These are phyloP conservation scores for Diaperis boleti DNA, from an alignment of 2,888 invertebrate genomes.

Conservation along the genomic window DNA sequence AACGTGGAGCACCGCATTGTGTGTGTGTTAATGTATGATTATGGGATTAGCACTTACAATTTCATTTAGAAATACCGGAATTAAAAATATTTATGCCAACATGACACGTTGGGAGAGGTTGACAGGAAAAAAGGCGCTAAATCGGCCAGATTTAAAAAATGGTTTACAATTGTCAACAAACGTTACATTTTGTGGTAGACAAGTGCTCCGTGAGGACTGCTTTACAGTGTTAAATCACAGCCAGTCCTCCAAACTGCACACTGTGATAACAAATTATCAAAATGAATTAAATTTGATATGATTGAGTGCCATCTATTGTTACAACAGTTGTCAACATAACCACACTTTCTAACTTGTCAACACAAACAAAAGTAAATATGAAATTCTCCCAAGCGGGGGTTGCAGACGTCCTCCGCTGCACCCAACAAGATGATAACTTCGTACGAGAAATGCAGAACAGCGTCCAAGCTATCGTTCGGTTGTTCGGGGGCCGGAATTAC, in stretches of 20 bases:
- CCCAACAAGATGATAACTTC: constrained; percentile 62
- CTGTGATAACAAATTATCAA: too few species aligned
- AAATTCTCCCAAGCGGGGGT: constrained; percentile 58
- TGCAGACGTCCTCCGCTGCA: constrained; percentile 61
- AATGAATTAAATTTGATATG: too few species aligned
- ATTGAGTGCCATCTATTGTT: too few species aligned
- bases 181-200: too few species aligned
- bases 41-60: not conserved
- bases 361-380: too few species aligned
- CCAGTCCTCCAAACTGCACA: too few species aligned
- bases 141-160: constrained; percentile 1
- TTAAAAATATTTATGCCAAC: not conserved
- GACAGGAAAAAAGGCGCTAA: constrained; percentile 16
- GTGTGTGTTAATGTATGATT: not conserved
- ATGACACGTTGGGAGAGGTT: constrained; percentile 25
- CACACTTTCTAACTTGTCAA: too few species aligned
- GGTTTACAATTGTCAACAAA: too few species aligned
- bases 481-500: constrained; percentile 56
- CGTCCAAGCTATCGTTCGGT: constrained; percentile 57
- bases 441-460: constrained; percentile 58
- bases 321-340: too few species aligned
- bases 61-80: constrained; percentile 10
- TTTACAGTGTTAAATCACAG: too few species aligned
- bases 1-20: not conserved
- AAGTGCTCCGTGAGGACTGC: too few species aligned